Evolutionary conservation across 2,113 vertebrate species (phyloP), one percentile per base, ranked within the genome.

Genomic region (Miniopterus natalensis): DNA sequence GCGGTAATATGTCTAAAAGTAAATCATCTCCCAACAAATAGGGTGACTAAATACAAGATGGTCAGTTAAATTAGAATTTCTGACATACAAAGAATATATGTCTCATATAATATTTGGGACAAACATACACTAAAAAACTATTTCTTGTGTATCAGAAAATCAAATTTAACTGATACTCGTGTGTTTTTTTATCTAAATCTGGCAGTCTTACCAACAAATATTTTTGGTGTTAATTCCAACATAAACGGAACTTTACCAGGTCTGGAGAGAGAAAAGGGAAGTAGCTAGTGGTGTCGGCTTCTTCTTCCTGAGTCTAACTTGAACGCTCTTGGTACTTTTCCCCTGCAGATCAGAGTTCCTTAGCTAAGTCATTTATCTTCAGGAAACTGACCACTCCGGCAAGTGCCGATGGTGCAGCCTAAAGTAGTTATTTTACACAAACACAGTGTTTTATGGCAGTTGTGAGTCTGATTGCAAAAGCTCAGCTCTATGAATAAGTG

Each of bases 141-240:
- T n/a, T 49, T 49, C 31, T 75, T 36, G 5, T 81, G 77, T 81
- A 92, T 70, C 40, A 84, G 49, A 93, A 96, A 93, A 89, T 91
- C 49, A 91, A n/a, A 79, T 88, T 83, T 92, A 87, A 66, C 63
- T 73, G 47, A 17, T 23, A 65, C 57, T 25, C 23, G 84, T n/a
- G 53, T 94, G 92, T 80, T 84, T 40, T 91, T 49, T 73, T 11
- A 75, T 8, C 70, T 95, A 90, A 95, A 78, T 79, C 65, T 61
- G 59, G 17, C 9, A 65, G 4, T 66, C 4, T 74, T 74, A 89
- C 53, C 17, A 92, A 57, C 25, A 88, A 71, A n/a, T 84, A 66
- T 59, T 75, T 75, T 88, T 71, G 65, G 66, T 27, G 0, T 47
- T 84, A 49, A 81, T 95, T 96, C 57, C 40, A 90, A 84, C 65